Evolutionary conservation across 2,888 invertebrate genomes (phyloP), one percentile per base, ranked within the genome.

Genomic region (Drosophila helvetica): DNA sequence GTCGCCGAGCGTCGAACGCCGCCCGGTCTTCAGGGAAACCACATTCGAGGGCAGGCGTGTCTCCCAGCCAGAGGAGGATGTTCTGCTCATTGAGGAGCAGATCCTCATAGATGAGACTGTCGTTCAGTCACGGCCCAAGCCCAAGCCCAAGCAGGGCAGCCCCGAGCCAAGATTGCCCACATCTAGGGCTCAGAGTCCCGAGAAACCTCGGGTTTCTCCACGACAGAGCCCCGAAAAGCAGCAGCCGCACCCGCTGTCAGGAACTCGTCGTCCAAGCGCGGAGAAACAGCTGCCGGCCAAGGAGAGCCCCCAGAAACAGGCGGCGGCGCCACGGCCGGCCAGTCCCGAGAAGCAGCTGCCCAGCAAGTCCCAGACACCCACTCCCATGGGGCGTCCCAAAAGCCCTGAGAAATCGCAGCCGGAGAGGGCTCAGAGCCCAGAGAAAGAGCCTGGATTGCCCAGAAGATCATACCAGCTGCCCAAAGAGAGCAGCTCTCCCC

Each of bases 1-100:
- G 58, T 77, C 84, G 30, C 78, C 81, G 3, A 85, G 71, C 67
- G 72, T 80, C 61, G 88, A 87, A 55, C 79, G 82, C 77, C 86
- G 81, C 47, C 77, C 82, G 46, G 77, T 86, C 52, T 74, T 78
- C 65, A 80, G 89, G 46, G 87, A 90, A 60, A 80, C 80, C 3
- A 87, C 81, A 19, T 86, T 90, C 46, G 90, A 90, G 59, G 79
- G 55, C 33, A 50, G 83, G 33, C 80, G 74, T n/a, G 56, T 54
- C 8, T 69, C 74, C 19, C 25, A 58, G 33, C 69, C 83, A 0
- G 78, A 72, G 9, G 78, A 72, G 9, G 61, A 74, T 56, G 27
- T 74, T 9, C 15, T 69, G 19, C 51, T 47, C 1, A 75, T 84
- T 46, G 74, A 85, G 38, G 77, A 87, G 59, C 71, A 82, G 33